Evolutionary conservation across 2,888 invertebrate species (phyloP), one percentile per base, ranked within the genome.

Genomic region (Acronicta alni): DNA sequence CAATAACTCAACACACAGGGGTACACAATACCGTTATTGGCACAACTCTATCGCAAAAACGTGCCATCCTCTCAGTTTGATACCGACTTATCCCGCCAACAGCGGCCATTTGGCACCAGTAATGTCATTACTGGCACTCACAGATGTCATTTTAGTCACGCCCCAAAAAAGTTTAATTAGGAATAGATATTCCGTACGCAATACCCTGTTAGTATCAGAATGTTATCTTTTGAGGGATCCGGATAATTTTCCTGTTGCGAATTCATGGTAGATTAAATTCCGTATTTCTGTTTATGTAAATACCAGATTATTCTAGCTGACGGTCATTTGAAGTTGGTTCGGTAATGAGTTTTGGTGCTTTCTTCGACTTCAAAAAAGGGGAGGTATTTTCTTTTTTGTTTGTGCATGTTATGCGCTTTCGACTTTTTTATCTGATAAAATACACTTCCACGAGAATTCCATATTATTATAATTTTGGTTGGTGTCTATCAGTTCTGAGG

Each of bases 101-200:
- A 63, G 66, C 77, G 80, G 71, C 84, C 80, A 82, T 84, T 84
- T 84, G 84, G 81, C 83, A 81, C 55, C 76, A 58, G 57, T 52
- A 64, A 41, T 53, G 69, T 77, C 75, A 83, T 84, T 83, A 81
- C 67, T 65, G 71, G 67, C 58, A 66, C 67, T 70, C 73, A 55
- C 77, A 78, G 72, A 76, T 75, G 77, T 81, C 81, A 80, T 75
- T 79, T 83, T 68, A 79, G 80, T 79, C 77, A 75, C 77, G 81
- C 77, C 72, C 78, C 77, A 65, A 84, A 85, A 81, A 83, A 81
- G 77, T 81, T 80, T 83, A 85, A 85, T 84, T 84, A 81, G 80
- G 75, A 79, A 79, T 75, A 78, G 75, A 74, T 81, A 85, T 85
- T 83, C 83, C 39, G 57, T 51, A 63, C 64, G 60, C 60, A 61